Base-by-base conservation (phyloP, 2,888 invertebrate species). In the Lymantria monacha region DNA sequence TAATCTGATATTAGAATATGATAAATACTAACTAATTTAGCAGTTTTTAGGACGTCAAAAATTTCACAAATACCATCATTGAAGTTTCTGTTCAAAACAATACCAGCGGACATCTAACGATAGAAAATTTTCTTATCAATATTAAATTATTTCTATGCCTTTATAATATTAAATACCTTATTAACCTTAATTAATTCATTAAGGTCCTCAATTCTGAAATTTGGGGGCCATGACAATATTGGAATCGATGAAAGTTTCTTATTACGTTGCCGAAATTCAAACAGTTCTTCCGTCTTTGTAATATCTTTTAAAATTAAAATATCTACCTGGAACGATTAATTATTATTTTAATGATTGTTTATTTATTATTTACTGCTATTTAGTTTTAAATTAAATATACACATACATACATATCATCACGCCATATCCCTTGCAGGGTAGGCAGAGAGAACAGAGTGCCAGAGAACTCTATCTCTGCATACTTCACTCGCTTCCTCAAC, bases 121-220 rank as follows among this genome's bases (percentile, higher is more conserved):
- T 49, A 51, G 7, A 53, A 51, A 53, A 49, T 22, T 44, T 30
- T 47, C 10, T 40, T 45, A 3, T 38, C 14, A 52, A 33, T 11
- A 57, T 43, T 57, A 49, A 63, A 62, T 61, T 48, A 62, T 59
- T 55, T 3, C 48, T 41, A 38, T 53, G 53, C 31, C 41, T 50
- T 59, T 51, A 59, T 54, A 59, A 67, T 70, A 66, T 61, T 42
- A 44, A 53, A 63, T 57, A 55, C 56, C 60, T 63, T 66, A 74
- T 62, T 71, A 67, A 72, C 70, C 69, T 61, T 70, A 66, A 74
- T 74, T 68, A 76, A 70, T 70, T 74, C 68, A 64, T 63, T 61
- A 51, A 67, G 46, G 48, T 63, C 66, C 31, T 75, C 71, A 50
- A 67, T 64, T 55, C 59, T 42, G 44, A 67, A 61, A 57, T 63